Evolutionary conservation across 30 jellyfish, hydroid and myxozoan genomes (phyloP), one percentile per base, ranked within the genome.

Genomic region (Morbakka virulenta): DNA sequence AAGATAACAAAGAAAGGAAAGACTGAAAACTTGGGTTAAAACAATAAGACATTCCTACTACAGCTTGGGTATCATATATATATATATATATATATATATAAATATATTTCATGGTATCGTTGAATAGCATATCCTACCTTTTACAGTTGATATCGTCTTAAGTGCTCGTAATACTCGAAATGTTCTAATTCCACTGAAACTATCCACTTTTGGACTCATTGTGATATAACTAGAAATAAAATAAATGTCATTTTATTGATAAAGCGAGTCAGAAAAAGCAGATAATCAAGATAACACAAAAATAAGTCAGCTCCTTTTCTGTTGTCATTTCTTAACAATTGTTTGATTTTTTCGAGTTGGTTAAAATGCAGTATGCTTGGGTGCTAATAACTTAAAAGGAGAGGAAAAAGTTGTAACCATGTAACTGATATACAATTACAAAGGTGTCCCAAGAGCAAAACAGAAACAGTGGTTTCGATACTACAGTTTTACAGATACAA

Each of bases 111-210:
- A n/a, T n/a, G n/a, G n/a, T n/a, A n/a, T n/a, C n/a, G n/a, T n/a
- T n/a, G n/a, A n/a, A n/a, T n/a, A n/a, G 26, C 2, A 29, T 22
- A 13, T 17, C 3, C 3, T 53, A 88, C 97, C 97, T 84, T 89
- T 91, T 0, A 91, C 98, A 35, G 98, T 91, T 47, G 98, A 91
- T 84, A 91, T 91, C 24, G 98, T 91, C 64, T 91, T 91, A 51
- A 91, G 76, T 27, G 98, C 98, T 78, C 98, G 62, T 50, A 91
- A 72, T 14, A 91, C 98, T 20, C 98, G 94, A 73, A 91, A 91
- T 17, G 98, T 91, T 64, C 95, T 77, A n/a, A 91, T 81, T 31
- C 95, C 94, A 57, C 94, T 77, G 28, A 84, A 77, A 0, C 65
- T 79, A 17, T 51, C 82, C 86, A 91, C 79, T 1, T 48, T 91